phyloP scores from a whole-genome alignment of 2,888 invertebrate species.

The Ypsolopha sequella region DNA sequence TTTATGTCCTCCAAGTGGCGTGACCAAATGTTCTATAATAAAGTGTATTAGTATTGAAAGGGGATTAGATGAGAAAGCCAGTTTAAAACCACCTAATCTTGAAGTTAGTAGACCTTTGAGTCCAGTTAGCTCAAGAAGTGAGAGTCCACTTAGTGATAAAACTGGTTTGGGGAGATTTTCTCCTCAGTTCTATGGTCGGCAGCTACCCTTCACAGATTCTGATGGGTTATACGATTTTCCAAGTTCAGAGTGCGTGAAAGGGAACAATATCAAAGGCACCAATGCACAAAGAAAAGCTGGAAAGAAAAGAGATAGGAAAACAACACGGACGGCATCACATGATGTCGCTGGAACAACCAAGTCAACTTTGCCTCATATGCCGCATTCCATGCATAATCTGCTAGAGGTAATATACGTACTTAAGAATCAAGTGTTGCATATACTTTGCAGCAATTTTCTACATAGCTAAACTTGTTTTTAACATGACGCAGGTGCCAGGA shows the following conservation, averaged over 20 bases:
- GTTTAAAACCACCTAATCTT: conserved; percentile 57
- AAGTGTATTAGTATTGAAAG: conserved; percentile 70
- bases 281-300: conserved; percentile 72
- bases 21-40: conserved; percentile 64
- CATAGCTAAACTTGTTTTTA: background rate
- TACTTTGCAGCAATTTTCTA: background rate
- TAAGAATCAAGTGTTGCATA: background rate
- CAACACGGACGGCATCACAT: conserved; percentile 60
- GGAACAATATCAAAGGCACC: conserved; percentile 61
- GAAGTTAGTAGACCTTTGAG: conserved; percentile 72
- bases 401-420: conserved; percentile 60
- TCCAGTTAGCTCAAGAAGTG: conserved; percentile 83
- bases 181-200: conserved; percentile 78
- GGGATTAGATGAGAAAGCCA: conserved; percentile 56
- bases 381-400: conserved; percentile 68
- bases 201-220: conserved; percentile 81
- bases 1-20: conserved; percentile 57
- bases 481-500: conserved; percentile 40
- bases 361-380: conserved; percentile 65
- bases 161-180: conserved; percentile 77
- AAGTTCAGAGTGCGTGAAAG: conserved; percentile 76
- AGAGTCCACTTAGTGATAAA: conserved; percentile 82
- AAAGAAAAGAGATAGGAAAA: conserved; percentile 74
- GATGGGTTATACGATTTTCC: conserved; percentile 86
- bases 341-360: conserved; percentile 61